Evolutionary conservation across 2,797 vertebrate genomes (phyloP).

Genomic region (Macroramphosus scolopax): DNA sequence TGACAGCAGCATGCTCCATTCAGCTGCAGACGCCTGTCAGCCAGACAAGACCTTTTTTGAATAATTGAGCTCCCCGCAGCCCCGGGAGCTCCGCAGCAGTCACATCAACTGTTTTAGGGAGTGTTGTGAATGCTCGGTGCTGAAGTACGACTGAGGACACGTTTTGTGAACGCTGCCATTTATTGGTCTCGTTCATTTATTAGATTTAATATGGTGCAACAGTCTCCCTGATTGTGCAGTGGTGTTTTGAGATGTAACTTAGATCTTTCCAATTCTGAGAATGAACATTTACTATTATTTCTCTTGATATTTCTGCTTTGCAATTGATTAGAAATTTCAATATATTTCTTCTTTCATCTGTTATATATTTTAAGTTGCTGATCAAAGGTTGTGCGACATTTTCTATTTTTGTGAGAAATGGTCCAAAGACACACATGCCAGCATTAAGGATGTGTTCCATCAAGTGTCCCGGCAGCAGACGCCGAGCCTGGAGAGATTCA

Average conservation of each 20-base stretch:
- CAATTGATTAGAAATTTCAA: conserved; percentile 9
- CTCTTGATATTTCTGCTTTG: neutral
- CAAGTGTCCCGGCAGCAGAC: conserved; percentile 12
- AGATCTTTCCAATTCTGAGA: neutral
- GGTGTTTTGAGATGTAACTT: neutral
- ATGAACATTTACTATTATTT: too few species aligned
- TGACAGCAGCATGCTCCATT: conserved; percentile 58
- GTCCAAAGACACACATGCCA: conserved; percentile 9
- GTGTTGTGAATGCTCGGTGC: conserved; percentile 24
- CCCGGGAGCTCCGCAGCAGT: conserved; percentile 23
- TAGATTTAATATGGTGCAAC: conserved; percentile 1
- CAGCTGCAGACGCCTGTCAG: conserved; percentile 52
- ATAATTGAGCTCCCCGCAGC: conserved; percentile 56
- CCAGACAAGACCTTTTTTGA: conserved; percentile 47
- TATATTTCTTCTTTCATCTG: neutral
- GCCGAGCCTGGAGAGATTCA: too few species aligned
- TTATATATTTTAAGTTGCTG: too few species aligned
- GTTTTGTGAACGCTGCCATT: neutral
- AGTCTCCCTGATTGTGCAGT: neutral
- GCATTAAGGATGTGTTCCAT: conserved; percentile 30
- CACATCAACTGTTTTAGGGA: conserved; percentile 42
- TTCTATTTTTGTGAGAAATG: conserved; percentile 15
- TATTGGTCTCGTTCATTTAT: conserved; percentile 5
- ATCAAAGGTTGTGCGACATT: too few species aligned
- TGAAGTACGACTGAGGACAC: conserved; percentile 37